Evolutionary conservation across 2,113 vertebrate species (phyloP).

Genomic region (Caretta caretta): DNA sequence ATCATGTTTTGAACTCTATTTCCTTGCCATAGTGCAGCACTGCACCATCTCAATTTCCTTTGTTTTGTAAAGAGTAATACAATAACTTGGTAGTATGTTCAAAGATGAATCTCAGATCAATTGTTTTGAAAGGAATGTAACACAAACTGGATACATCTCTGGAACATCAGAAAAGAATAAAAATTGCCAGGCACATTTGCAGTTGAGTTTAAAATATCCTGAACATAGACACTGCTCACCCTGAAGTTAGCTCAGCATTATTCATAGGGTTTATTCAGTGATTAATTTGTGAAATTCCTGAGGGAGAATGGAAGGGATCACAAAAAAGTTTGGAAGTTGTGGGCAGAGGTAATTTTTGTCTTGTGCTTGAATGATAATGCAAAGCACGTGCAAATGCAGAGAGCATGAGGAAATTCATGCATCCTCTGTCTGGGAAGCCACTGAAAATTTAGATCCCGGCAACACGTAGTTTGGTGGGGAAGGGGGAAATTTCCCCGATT

Average conservation of each 20-base stretch:
- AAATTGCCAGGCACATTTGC: background rate
- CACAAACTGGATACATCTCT: background rate
- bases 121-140: background rate
- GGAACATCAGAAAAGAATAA: background rate
- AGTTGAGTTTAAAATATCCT: background rate
- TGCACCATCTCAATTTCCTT: background rate
- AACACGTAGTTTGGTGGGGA: background rate
- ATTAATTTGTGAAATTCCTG: background rate
- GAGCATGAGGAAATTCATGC: background rate
- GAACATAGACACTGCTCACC: background rate
- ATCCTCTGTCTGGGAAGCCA: background rate
- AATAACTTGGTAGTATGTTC: background rate
- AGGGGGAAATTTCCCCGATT: background rate
- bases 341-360: background rate
- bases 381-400: background rate
- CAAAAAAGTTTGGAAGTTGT: background rate
- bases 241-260: conserved; percentile 28
- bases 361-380: background rate
- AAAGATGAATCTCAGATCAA: background rate
- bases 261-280: background rate
- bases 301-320: background rate
- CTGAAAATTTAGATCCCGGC: background rate
- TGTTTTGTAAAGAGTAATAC: background rate
- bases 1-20: background rate
- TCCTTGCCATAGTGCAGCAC: background rate